phyloP scores from a whole-genome alignment of 2,797 vertebrate genomes.

The Crax fasciolata region DNA sequence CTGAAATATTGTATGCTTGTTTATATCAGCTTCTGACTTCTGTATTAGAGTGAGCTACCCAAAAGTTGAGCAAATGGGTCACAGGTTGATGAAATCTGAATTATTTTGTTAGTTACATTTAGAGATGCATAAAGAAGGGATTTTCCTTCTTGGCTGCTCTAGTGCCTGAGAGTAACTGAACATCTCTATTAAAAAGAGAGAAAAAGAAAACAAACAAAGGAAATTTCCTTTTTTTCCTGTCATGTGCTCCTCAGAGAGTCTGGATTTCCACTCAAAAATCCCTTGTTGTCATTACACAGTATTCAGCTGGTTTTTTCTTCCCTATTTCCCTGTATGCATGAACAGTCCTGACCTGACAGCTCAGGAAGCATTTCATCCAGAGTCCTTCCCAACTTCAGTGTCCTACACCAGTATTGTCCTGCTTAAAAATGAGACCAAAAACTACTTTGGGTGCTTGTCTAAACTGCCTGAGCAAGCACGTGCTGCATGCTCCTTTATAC shows the following conservation, averaged over 20 bases:
- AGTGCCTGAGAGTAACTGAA: constrained; percentile 27
- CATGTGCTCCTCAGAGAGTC: neutral
- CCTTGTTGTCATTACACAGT: neutral
- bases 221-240: constrained; percentile 46
- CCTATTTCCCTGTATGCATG: neutral
- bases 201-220: constrained; percentile 23
- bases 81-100: constrained; percentile 1
- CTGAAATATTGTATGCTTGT: constrained; percentile 12
- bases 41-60: neutral
- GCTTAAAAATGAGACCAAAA: constrained; percentile 4
- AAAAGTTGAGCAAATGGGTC: neutral
- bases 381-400: neutral
- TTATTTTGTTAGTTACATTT: constrained; percentile 35
- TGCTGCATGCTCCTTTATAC: neutral
- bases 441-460: neutral
- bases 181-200: constrained; percentile 32
- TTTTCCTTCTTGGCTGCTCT: constrained; percentile 42
- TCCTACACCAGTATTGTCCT: neutral
- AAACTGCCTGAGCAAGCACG: neutral
- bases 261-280: constrained; percentile 18
- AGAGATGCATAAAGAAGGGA: neutral
- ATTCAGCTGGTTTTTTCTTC: constrained; percentile 30
- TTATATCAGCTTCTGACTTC: constrained; percentile 5
- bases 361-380: neutral
- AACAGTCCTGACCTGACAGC: neutral